Conservation (phyloP, 2,797 vertebrate genomes). For the Phyllotis vaccarum region DNA sequence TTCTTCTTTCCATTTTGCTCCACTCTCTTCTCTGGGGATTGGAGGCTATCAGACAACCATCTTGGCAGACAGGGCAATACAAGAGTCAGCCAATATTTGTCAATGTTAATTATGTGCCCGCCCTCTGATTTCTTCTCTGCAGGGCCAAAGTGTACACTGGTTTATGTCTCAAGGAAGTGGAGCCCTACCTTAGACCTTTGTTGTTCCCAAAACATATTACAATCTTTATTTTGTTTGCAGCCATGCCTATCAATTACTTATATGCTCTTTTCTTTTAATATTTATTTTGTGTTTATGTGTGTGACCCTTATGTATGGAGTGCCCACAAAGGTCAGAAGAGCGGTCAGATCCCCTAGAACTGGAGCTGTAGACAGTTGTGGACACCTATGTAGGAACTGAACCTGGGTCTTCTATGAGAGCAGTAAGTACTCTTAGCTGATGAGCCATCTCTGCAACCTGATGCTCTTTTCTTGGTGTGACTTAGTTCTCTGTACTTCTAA, state of each 20-base stretch:
- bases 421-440: background rate
- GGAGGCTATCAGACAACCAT: background rate
- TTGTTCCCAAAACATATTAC: background rate
- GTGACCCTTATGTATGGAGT: background rate
- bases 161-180: background rate
- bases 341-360: background rate
- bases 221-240: background rate
- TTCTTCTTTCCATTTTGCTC: slow-evolving; percentile 6
- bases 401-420: background rate
- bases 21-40: background rate
- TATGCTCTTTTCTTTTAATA: background rate
- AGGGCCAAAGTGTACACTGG: background rate
- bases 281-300: background rate
- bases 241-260: background rate
- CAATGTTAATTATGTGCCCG: background rate
- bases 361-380: background rate
- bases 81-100: background rate
- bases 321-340: background rate
- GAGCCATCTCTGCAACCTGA: background rate
- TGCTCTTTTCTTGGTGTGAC: background rate
- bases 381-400: background rate
- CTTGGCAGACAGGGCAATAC: background rate
- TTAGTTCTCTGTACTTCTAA: background rate
- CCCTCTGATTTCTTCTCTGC: background rate
- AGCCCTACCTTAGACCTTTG: background rate